Evolutionary conservation across 2,113 vertebrate species (phyloP), one percentile per base, ranked within the genome.

Genomic region (Lepus europaeus): DNA sequence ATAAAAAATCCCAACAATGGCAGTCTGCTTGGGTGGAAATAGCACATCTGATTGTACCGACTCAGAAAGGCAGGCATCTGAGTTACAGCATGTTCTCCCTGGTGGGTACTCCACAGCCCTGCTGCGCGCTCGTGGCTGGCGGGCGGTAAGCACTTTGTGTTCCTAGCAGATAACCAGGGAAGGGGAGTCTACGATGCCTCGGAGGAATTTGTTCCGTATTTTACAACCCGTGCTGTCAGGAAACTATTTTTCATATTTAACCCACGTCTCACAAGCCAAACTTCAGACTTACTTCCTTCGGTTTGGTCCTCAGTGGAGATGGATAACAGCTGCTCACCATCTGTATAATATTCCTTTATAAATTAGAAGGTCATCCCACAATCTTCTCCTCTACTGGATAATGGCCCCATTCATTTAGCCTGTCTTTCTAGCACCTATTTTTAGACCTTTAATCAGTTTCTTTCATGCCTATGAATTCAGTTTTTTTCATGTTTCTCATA

Each of bases 241-340:
- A 96, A 97, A 89, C 91, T 49, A 39, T 95, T 93, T 81, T 91
- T 96, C 73, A 97, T 85, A 70, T 70, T 95, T 93, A 95, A 91
- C 81, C 33, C 69, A 93, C 79, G 68, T 95, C 87, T 77, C 89
- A 77, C 72, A 91, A 86, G 90, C 64, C 86, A 81, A 90, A 93
- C 73, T 84, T 93, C 25, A 95, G 94, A 91, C 73, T 72, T 8
- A 27, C 90, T 96, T 95, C 78, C 81, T 95, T 94, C 86, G 78
- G 45, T 94, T 88, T 45, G 31, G 88, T 89, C 79, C 87, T 97
- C 94, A 45, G 79, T 80, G 83, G 81, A 82, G 81, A 85, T 53
- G 45, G 51, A 79, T 78, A 88, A 94, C 96, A 97, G 96, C 97
- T 97, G 97, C 78, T 45, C 51, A 27, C 78, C 92, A 96, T 95